Evolutionary conservation across 2,888 invertebrate genomes (phyloP), one percentile per base, ranked within the genome.

Genomic region (Corbicula japonica): DNA sequence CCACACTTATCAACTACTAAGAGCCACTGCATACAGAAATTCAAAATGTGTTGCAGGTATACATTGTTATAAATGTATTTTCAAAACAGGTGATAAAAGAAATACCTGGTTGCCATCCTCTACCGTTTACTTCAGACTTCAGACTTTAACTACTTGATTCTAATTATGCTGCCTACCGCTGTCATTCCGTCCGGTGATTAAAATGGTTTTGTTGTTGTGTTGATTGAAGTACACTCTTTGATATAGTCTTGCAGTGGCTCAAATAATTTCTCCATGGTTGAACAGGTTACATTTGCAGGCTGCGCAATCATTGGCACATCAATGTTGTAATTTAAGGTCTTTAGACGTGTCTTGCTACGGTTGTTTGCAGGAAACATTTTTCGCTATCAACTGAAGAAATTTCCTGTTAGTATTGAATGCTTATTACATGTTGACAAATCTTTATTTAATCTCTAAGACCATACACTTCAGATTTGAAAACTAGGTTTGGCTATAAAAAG

Each of bases 21-120:
- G n/a, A n/a, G n/a, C n/a, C n/a, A n/a, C n/a, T n/a, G n/a, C n/a
- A n/a, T n/a, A n/a, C n/a, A n/a, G n/a, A n/a, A n/a, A n/a, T n/a
- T n/a, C n/a, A n/a, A n/a, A n/a, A n/a, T n/a, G n/a, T n/a, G n/a
- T n/a, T n/a, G n/a, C n/a, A n/a, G n/a, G n/a, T n/a, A n/a, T n/a
- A n/a, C n/a, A n/a, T n/a, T n/a, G n/a, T n/a, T n/a, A n/a, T n/a
- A n/a, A n/a, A n/a, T n/a, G n/a, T n/a, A n/a, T n/a, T n/a, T n/a
- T n/a, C n/a, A n/a, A n/a, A n/a, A n/a, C n/a, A n/a, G n/a, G n/a
- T n/a, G n/a, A n/a, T n/a, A n/a, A n/a, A n/a, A n/a, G n/a, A n/a
- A n/a, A n/a, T 23, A 50, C 50, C 50, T 50, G 50, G 26, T 10
- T 50, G 50, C 23, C 50, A 50, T 23, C 50, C 50, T 23, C 26